Percentiles rank a stretch among this genome's conserved stretches.
Evolutionary conservation across 2,113 vertebrate species (phyloP).

Genomic region (Hepsetus odoe): DNA sequence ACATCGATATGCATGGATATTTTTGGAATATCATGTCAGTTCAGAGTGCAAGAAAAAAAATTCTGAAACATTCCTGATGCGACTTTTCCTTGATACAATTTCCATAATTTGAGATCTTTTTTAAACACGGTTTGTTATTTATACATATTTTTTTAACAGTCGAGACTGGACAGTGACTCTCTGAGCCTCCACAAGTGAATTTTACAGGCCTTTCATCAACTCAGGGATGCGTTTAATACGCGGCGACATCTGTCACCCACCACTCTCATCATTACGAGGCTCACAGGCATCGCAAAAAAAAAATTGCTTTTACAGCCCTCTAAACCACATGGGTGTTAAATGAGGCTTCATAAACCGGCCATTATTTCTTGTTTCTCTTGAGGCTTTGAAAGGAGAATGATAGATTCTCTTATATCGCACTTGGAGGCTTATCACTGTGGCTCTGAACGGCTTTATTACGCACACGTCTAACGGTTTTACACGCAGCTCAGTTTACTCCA

Average conservation of each 20-base stretch:
- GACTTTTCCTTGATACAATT: too few relatives aligned
- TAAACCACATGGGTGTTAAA: conserved; percentile 27
- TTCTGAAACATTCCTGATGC: too few relatives aligned
- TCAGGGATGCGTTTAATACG: neutral
- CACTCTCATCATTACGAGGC: conserved; percentile 3
- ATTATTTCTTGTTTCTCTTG: conserved; percentile 4
- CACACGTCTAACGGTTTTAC: neutral
- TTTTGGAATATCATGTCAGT: too few relatives aligned
- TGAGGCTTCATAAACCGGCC: conserved; percentile 25
- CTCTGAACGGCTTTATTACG: neutral
- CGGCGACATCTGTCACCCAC: conserved; percentile 19
- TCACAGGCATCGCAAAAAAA: neutral
- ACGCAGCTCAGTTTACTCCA: neutral
- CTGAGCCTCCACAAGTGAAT: conserved; percentile 1
- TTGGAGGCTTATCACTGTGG: conserved; percentile 1
- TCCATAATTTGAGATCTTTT: too few relatives aligned
- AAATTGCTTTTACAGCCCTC: conserved; percentile 23
- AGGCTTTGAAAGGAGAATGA: conserved; percentile 16
- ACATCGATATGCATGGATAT: too few relatives aligned
- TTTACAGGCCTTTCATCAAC: conserved; percentile 23
- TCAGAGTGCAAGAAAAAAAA: too few relatives aligned
- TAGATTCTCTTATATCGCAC: conserved; percentile 3
- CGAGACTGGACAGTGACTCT: too few relatives aligned
- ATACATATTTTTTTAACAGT: too few relatives aligned
- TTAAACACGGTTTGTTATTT: too few relatives aligned